Percentiles rank a stretch among this genome's conserved stretches.
These are phyloP conservation scores for Connochaetes taurinus DNA, from an alignment of 2,113 vertebrate species.

Conservation along the genomic window DNA sequence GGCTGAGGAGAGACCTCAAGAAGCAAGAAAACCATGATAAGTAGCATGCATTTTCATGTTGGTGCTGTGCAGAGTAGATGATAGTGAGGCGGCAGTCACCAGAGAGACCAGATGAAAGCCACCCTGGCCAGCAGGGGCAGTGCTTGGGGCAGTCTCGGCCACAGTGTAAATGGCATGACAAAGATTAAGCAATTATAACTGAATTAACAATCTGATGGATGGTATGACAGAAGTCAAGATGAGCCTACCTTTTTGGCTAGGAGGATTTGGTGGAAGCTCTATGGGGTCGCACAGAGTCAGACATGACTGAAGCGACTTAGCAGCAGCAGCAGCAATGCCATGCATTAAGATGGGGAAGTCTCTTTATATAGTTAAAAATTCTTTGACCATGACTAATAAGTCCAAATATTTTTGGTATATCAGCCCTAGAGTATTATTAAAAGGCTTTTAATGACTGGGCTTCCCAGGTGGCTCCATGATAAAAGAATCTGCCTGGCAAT, in stretches of 20 bases:
- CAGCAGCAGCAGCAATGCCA: no score
- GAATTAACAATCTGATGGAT: background rate
- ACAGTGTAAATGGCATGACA: background rate
- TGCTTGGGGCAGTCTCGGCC: background rate
- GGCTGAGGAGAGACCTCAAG: background rate
- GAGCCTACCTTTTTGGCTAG: background rate
- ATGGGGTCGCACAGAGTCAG: no score
- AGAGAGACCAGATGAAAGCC: background rate
- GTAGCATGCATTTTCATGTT: background rate
- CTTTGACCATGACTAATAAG: background rate
- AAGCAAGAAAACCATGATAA: background rate
- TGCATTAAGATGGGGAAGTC: background rate
- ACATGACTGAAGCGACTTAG: no score
- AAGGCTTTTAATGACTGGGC: background rate
- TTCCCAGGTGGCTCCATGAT: background rate
- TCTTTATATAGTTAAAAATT: background rate
- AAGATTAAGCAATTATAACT: background rate
- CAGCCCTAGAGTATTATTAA: background rate
- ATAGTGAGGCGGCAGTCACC: background rate
- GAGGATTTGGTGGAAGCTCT: background rate
- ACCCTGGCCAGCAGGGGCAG: accelerated
- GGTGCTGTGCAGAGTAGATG: background rate
- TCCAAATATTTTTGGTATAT: background rate
- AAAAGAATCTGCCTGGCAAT: background rate
- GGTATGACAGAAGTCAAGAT: background rate